Percentiles rank a stretch among this genome's conserved stretches.
Conservation (phyloP, 2,113 vertebrate species). For the Motacilla tschutschensis region DNA sequence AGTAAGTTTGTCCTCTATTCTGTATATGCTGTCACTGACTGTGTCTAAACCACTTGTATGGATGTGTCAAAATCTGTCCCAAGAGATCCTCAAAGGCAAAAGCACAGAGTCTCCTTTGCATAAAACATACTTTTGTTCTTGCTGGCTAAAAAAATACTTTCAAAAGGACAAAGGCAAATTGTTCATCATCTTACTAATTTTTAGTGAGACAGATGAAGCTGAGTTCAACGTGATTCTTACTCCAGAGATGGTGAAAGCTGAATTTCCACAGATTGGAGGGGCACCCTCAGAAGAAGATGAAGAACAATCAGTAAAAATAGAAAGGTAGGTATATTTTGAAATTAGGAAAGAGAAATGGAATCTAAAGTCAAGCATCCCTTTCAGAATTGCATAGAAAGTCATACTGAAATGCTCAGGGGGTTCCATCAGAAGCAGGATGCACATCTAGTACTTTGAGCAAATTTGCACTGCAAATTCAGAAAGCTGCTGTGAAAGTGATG, state of each 20-base stretch:
- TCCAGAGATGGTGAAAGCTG: slow-evolving; percentile 83
- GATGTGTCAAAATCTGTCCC: not conserved
- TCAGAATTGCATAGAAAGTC: not conserved
- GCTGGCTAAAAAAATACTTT: not conserved
- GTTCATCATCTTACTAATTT: slow-evolving; percentile 33
- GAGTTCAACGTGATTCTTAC: slow-evolving; percentile 72
- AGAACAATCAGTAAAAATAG: not conserved
- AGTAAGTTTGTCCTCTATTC: slow-evolving; percentile 43
- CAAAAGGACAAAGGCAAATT: not conserved
- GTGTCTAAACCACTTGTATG: not conserved
- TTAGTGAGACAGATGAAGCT: slow-evolving; percentile 64
- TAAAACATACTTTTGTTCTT: not conserved
- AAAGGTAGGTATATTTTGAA: slow-evolving; percentile 20
- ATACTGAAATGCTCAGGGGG: not conserved
- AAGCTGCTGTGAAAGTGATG: not conserved
- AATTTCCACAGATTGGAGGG: slow-evolving; percentile 70
- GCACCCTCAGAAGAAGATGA: not conserved
- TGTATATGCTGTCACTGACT: not conserved
- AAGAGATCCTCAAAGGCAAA: not conserved
- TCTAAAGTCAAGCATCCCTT: not conserved
- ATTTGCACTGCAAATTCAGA: not conserved
- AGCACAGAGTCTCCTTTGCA: not conserved
- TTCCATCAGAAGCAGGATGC: not conserved
- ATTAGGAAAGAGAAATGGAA: not conserved
- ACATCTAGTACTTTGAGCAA: not conserved